Percentiles rank a stretch among this genome's conserved stretches.
Conservation (phyloP, 64 coral and sea anemone species). For the Stichodactyla mertensii region DNA sequence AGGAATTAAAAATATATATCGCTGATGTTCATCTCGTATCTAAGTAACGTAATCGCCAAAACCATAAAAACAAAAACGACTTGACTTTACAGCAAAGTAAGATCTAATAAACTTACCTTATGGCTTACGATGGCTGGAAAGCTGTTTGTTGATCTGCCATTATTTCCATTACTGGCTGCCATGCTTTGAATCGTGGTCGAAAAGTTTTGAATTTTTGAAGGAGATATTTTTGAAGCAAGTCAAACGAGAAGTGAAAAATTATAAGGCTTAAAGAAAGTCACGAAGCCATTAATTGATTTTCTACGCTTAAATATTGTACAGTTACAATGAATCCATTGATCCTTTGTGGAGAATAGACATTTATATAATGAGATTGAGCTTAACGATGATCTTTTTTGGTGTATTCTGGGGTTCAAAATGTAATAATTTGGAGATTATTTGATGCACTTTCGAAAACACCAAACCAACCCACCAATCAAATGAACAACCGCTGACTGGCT, state of each 20-base stretch:
- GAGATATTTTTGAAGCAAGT: background rate
- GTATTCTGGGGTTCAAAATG: background rate
- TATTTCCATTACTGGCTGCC: constrained; percentile 52
- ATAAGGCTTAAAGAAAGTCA: background rate
- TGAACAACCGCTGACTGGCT: background rate
- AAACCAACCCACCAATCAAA: background rate
- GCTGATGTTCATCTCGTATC: background rate
- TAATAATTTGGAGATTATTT: background rate
- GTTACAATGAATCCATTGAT: background rate
- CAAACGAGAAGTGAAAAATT: background rate
- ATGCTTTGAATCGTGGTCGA: background rate
- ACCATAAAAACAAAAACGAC: background rate
- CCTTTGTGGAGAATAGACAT: background rate
- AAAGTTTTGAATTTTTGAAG: background rate
- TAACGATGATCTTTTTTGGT: background rate
- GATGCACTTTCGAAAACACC: background rate
- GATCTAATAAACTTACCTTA: constrained; percentile 35
- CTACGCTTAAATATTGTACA: background rate
- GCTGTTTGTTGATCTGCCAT: constrained; percentile 46
- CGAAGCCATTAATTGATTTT: background rate
- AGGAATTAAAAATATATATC: background rate
- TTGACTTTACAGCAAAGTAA: background rate
- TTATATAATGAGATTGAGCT: background rate
- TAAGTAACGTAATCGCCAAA: background rate
- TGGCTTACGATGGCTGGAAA: constrained; percentile 24